Evolutionary conservation across 35 echinoderm and acorn worm genomes (phyloP).

Genomic region (Holothuria glaberrima): DNA sequence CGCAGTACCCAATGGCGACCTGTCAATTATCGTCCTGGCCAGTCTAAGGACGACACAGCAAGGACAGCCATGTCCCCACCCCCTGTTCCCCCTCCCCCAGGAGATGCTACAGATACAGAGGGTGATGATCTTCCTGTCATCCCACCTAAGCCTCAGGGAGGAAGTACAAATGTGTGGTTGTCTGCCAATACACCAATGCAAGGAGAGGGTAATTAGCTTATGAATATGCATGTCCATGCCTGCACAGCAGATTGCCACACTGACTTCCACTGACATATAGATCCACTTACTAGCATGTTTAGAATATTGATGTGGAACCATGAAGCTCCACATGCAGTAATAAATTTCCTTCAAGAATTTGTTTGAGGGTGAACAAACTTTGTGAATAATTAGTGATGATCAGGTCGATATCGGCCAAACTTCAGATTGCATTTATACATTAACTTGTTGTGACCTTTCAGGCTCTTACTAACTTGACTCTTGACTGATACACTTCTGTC

Average conservation of each 20-base stretch:
- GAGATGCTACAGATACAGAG: constrained; percentile 39
- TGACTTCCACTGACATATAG: too few species aligned
- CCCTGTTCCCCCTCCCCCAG: constrained; percentile 32
- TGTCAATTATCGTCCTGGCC: constrained; percentile 23
- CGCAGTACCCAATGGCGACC: constrained; percentile 25
- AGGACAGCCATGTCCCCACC: constrained; percentile 13
- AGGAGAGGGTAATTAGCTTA: constrained; percentile 39
- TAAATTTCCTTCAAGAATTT: too few species aligned
- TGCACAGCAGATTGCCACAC: not conserved
- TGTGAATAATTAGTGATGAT: too few species aligned
- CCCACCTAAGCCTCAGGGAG: constrained; percentile 35
- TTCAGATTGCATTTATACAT: too few species aligned
- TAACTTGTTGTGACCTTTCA: too few species aligned
- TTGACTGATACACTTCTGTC: too few species aligned
- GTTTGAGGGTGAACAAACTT: too few species aligned
- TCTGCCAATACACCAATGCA: constrained; percentile 19
- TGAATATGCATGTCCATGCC: constrained; percentile 31
- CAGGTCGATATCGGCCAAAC: too few species aligned
- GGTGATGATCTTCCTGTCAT: constrained; percentile 38
- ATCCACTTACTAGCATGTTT: too few species aligned
- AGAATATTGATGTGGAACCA: too few species aligned
- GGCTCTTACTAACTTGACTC: too few species aligned
- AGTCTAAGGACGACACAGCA: constrained; percentile 31
- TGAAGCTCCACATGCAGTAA: too few species aligned
- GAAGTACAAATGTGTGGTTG: constrained; percentile 31